Conservation (phyloP, 1,140 invertebrate species). For the Babylonia areolata region DNA sequence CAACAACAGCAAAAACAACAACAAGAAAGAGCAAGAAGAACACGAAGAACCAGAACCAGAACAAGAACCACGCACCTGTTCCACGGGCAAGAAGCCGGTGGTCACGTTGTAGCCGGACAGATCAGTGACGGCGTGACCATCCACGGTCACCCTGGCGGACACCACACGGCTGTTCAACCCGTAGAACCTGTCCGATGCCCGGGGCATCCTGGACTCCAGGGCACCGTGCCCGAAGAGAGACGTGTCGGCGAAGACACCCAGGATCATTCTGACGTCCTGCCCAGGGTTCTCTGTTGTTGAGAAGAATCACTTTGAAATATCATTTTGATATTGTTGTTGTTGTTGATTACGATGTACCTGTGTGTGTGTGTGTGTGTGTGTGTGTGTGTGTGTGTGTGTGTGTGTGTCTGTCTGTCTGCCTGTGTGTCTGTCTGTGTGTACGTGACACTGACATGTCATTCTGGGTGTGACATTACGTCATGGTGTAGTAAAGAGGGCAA, state of each 20-base stretch:
- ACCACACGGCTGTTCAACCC: slow-evolving; percentile 58
- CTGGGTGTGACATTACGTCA: no score
- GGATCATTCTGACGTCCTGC: slow-evolving; percentile 21
- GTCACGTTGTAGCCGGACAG: slow-evolving; percentile 51
- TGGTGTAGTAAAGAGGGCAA: no score
- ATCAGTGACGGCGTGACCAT: slow-evolving; percentile 38
- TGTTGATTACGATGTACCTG: not conserved
- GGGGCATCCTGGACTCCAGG: not conserved
- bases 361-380: no score
- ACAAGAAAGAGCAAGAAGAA: no score
- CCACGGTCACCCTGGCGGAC: slow-evolving; percentile 52
- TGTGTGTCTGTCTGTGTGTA: no score
- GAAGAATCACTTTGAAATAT: no score
- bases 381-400: no score
- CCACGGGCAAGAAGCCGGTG: slow-evolving; percentile 48
- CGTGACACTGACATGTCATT: no score
- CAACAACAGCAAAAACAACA: no score
- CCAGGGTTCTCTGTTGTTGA: not conserved
- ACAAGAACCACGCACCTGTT: no score
- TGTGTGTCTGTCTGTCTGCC: no score
- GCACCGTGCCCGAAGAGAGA: not conserved
- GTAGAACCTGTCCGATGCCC: not conserved
- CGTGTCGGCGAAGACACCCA: slow-evolving; percentile 39
- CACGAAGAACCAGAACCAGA: no score
- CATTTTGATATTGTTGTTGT: not conserved